Evolutionary conservation across 2,797 vertebrate species (phyloP).

Genomic region (Acrossocheilus fasciatus): DNA sequence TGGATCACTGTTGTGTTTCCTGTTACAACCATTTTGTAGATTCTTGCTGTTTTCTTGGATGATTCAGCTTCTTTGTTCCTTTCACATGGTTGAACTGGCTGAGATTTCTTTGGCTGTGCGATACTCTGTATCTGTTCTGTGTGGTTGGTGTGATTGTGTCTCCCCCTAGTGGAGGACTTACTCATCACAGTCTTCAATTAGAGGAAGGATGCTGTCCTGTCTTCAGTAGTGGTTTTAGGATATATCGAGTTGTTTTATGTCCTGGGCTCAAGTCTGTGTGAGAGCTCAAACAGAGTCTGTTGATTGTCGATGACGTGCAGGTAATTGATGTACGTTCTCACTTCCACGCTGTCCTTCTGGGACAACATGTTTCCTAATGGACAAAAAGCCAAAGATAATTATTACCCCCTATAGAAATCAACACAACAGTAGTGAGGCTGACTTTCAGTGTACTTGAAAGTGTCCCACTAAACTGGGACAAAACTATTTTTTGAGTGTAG

Average conservation of each 20-base stretch:
- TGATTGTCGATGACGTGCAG: conserved; percentile 97
- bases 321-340: conserved; percentile 86
- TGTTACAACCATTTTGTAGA: neutral
- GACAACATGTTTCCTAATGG: conserved; percentile 83
- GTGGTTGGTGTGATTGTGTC: conserved; percentile 25
- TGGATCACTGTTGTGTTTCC: neutral
- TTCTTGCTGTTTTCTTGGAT: neutral
- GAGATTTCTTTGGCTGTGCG: conserved; percentile 37
- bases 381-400: neutral
- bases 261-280: conserved; percentile 93
- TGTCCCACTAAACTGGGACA: neutral
- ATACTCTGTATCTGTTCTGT: neutral
- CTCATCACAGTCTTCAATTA: neutral
- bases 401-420: neutral
- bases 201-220: neutral
- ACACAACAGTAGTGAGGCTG: neutral
- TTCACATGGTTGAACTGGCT: neutral
- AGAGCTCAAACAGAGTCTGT: conserved; percentile 95
- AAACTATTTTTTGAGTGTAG: neutral
- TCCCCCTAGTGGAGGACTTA: conserved; percentile 43
- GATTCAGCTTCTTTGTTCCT: conserved; percentile 6
- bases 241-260: conserved; percentile 68
- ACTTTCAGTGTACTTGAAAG: neutral
- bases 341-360: conserved; percentile 90
- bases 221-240: neutral